Base-by-base conservation (phyloP, 53 echinoderm and acorn worm species). In the Echinometra lucunter region DNA sequence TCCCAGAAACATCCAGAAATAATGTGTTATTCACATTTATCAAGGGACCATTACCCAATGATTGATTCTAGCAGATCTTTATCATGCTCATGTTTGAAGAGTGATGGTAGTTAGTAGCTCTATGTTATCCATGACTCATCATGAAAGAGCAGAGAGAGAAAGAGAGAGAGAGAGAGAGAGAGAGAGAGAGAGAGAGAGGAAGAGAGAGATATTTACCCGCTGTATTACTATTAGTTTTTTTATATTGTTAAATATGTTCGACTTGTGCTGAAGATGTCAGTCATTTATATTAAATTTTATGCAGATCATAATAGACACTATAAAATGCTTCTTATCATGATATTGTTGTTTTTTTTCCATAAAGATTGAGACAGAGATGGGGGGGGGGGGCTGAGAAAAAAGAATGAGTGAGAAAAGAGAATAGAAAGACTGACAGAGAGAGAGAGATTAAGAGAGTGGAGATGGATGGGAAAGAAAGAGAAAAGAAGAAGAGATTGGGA, bases 11-110 rank as follows among this genome's bases (percentile, higher is more conserved):
- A 11, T 69, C 69, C 69, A 32, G 9, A 69, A 69, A 69, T 69
- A 69, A 69, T 69, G 69, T 69, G 69, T 69, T 32, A 69, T 69
- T 69, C 69, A 69, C 69, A 30, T 69, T 11, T 69, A 69, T 69
- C 69, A 2, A 32, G 34, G 69, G 69, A 69, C 11, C 69, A 34
- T 69, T 34, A 25, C 25, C 23, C 25, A 63, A 63, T 63, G 63
- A 63, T 63, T 63, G 34, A 69, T 69, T 34, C 30, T 12, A 32
- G 11, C 34, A 32, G 69, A 69, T 69, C 69, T 69, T 69, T 34
- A 32, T 69, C 69, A 34, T 69, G 13, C 32, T 69, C 69, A 69
- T 69, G 69, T 69, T 69, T 69, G 69, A 69, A 12, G 34, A 69
- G 69, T 69, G 69, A 69, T 67, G 63, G 69, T 34, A 32, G 69